Conservation (phyloP, 2,113 vertebrate genomes). For the Pelmatolapia mariae region DNA sequence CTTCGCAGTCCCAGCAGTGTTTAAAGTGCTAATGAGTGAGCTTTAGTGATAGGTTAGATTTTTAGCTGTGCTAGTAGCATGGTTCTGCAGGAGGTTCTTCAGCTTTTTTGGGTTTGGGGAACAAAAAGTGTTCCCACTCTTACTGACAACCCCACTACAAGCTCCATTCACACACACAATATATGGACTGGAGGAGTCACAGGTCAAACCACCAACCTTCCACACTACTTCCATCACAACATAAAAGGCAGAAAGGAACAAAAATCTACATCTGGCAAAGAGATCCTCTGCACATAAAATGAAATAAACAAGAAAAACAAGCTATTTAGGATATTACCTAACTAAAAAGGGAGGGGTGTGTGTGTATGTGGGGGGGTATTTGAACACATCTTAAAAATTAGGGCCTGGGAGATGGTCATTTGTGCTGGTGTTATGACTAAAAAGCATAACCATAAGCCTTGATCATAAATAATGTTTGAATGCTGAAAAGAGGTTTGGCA, state of each 20-base stretch:
- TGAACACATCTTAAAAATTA: background rate
- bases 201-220: background rate
- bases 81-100: background rate
- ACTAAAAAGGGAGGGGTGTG: background rate
- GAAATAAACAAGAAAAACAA: background rate
- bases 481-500: background rate
- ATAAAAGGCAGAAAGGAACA: background rate
- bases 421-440: background rate
- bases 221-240: background rate
- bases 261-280: accelerated
- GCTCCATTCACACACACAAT: background rate
- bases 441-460: background rate
- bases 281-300: background rate
- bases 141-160: background rate
- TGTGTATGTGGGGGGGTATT: too few relatives aligned
- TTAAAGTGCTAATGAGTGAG: background rate
- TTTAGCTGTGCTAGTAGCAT: background rate
- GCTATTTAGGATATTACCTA: background rate
- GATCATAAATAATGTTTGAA: background rate
- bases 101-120: background rate
- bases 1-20: background rate
- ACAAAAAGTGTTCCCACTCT: background rate
- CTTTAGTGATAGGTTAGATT: background rate
- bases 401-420: background rate
- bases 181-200: background rate